Evolutionary conservation across 2,888 invertebrate species (phyloP), one percentile per base, ranked within the genome.

Genomic region (Aleiodes leptofemur): DNA sequence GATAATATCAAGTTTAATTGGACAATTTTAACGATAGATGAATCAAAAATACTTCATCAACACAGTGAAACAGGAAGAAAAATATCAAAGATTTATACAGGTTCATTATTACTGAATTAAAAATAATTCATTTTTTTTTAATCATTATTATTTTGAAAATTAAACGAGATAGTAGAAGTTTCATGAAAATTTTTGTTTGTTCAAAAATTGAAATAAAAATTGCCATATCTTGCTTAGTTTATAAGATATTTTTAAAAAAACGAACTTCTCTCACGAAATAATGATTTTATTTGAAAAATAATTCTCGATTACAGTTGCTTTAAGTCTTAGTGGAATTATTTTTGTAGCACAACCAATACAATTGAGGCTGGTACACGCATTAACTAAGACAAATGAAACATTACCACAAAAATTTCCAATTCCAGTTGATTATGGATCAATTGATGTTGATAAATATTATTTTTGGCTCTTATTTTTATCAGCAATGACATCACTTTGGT

Each of bases 361-460:
- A 38, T 38, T 43, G n/a, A 38, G 61, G 9, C 61, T 61, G 2
- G 43, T 61, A n/a, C 38, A 61, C 11, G 14, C 38, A 61, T 43
- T 61, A 6, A 61, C 43, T 3, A 14, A 61, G 16, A 61, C 38
- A 7, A 61, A 43, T n/a, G 43, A n/a, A 9, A 43, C 38, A n/a
- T 43, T 43, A 61, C 61, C 61, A 3, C n/a, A n/a, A n/a, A 38
- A 38, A 14, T 61, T 61, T 43, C 61, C 61, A 6, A 43, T 61
- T 43, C 61, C 61, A 38, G 61, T 61, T 14, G 61, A 61, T 11
- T 61, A 61, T 14, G 61, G 61, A 2, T 38, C 61, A 1, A 61
- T 61, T 4, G 43, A 61, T 16, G 61, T 61, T 16, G 43, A 38
- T 5, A 61, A 61, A 38, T 61, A 61, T 38, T 61, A 61, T 9